Evolutionary conservation across 2,113 vertebrate species (phyloP), one percentile per base, ranked within the genome.

Genomic region (Accipiter virgatus): DNA sequence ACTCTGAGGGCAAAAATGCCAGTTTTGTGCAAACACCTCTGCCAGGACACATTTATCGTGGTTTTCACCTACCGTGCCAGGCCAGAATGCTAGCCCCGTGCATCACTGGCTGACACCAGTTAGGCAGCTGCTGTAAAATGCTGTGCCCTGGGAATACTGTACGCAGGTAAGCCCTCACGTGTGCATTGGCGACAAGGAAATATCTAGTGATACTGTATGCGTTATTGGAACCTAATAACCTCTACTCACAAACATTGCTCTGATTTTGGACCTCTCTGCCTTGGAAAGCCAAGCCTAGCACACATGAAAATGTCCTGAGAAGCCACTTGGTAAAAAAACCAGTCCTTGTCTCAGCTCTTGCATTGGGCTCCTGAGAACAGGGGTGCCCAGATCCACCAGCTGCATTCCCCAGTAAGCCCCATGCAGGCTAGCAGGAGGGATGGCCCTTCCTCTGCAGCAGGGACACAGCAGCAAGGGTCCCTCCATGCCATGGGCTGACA

Each of bases 401-500:
- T 8, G 3, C 16, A 6, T 62, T 66, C 67, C 66, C 36, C 55
- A 38, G 77, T 2, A 5, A 40, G 45, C 59, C 25, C 45, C 36
- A 2, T 0, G 2, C 2, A 2, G 34, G 34, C 31, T 53, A 70
- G 86, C 48, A 53, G 42, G 13, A 81, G 63, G 29, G 20, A 23
- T 10, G 16, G 32, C 38, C n/a, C n/a, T 29, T 77, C 63, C 67
- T 55, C 56, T 67, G 87, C 82, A 15, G 4, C 19, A 71, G 23
- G 66, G 56, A 80, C 71, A 20, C 26, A 2, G 74, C 75, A 45
- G 80, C 56, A 81, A 72, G 55, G 19, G 17, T 15, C 34, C 25
- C n/a, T 40, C 48, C 0, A 1, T 0, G 0, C 47, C 63, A 10
- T 3, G 9, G 40, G 42, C 55, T 66, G 56, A 23, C 59, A 68